Evolutionary conservation across 2,113 vertebrate species (phyloP).

Genomic region (Athene cunicularia): DNA sequence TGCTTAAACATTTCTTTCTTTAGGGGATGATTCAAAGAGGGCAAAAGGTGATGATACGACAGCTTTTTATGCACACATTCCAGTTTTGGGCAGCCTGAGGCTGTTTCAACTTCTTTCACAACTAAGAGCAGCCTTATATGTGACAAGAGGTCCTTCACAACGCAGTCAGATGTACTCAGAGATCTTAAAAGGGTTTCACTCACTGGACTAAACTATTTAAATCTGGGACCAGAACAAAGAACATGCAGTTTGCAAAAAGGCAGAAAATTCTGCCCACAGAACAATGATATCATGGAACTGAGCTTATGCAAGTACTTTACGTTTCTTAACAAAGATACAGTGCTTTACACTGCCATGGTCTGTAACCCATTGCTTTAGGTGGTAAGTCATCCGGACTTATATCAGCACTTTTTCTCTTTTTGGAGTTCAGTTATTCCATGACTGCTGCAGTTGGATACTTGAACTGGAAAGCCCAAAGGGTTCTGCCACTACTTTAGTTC

Average conservation of each 20-base stretch:
- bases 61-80: background rate
- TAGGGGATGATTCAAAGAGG: background rate
- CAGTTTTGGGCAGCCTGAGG: constrained; percentile 1
- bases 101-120: constrained; percentile 22
- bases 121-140: background rate
- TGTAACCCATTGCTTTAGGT: background rate
- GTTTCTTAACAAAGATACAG: background rate
- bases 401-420: background rate
- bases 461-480: background rate
- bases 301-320: background rate
- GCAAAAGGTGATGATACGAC: constrained; percentile 2
- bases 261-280: background rate
- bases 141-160: constrained; percentile 3
- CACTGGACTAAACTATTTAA: background rate
- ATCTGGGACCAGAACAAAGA: background rate
- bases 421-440: background rate
- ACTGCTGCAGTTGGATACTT: background rate
- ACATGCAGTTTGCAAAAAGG: background rate
- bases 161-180: background rate
- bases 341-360: background rate
- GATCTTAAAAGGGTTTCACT: constrained; percentile 8
- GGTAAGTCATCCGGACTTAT: background rate
- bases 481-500: background rate
- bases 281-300: background rate
- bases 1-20: constrained; percentile 46